A percentile compares a stretch with the other conserved stretches of the same genome.
phyloP scores from a whole-genome alignment of 2,888 invertebrate genomes.

The Branchipolynoe longqiensis region DNA sequence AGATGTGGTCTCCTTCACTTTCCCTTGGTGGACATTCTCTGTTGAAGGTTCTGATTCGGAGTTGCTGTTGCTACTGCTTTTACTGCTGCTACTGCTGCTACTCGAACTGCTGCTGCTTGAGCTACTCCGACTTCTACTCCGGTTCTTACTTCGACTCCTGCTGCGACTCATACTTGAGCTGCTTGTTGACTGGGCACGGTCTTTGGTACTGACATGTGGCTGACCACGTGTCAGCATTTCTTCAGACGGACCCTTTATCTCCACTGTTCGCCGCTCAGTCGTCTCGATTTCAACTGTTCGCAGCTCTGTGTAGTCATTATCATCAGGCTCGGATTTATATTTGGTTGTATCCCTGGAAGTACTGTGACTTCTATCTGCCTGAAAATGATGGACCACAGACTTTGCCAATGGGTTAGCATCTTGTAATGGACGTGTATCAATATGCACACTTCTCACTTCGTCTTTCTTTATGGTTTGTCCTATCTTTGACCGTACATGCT shows the following conservation, averaged over 20 bases:
- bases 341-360: not conserved
- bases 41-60: constrained; percentile 10
- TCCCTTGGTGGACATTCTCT: not conserved
- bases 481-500: not conserved
- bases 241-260: constrained; percentile 1
- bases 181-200: not conserved
- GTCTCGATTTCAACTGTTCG: constrained; percentile 21
- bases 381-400: not conserved
- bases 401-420: not conserved
- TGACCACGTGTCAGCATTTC: not conserved
- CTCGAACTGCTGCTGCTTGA: constrained; percentile 5
- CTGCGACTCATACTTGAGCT: constrained; percentile 16
- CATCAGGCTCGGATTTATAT: not conserved
- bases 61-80: not conserved
- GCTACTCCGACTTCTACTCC: not conserved
- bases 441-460: constrained; percentile 14
- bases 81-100: constrained; percentile 19
- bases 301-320: not conserved
- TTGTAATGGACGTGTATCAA: not conserved
- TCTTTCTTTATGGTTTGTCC: not conserved
- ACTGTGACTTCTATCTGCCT: not conserved
- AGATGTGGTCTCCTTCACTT: not conserved
- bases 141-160: not conserved
- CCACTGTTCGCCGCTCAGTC: constrained; percentile 20
- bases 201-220: not conserved